Percentiles rank a stretch among this genome's conserved stretches.
Evolutionary conservation across 2,113 vertebrate species (phyloP).

Genomic region (Notiomystis cincta): DNA sequence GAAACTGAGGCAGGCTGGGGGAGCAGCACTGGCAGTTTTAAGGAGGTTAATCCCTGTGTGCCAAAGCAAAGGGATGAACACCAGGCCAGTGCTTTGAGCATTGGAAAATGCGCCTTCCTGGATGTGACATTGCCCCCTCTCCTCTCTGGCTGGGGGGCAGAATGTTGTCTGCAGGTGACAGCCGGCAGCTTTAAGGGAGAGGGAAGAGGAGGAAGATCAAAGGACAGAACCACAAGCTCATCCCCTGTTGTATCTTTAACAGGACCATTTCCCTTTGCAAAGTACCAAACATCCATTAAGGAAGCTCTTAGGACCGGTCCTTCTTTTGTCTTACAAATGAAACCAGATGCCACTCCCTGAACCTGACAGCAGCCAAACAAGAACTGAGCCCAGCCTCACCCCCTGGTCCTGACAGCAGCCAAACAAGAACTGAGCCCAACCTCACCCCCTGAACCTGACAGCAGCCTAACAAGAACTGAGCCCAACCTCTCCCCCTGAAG

Average conservation of each 20-base stretch:
- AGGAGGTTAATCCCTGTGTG: accelerated
- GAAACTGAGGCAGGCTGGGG: not conserved
- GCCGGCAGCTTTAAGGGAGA: not conserved
- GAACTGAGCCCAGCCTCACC: not conserved
- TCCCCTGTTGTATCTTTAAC: not conserved
- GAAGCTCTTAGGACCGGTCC: not conserved
- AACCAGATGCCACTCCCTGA: not conserved
- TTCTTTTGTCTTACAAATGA: not conserved
- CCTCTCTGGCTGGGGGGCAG: not conserved
- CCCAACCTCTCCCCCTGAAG: not conserved
- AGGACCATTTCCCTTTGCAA: not conserved
- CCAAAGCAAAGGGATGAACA: not conserved
- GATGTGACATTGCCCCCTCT: not conserved
- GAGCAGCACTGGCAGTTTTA: not conserved
- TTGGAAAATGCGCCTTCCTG: not conserved
- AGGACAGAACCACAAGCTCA: not conserved
- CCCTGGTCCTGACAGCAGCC: not conserved
- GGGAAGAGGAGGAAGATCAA: not conserved
- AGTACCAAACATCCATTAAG: not conserved
- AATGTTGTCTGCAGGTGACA: not conserved
- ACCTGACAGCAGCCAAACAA: not conserved
- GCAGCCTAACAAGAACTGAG: not conserved
- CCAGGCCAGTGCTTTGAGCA: not conserved
- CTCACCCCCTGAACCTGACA: not conserved
- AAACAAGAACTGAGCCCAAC: not conserved